Evolutionary conservation across 2,797 vertebrate genomes (phyloP), one percentile per base, ranked within the genome.

Genomic region (Melanotaenia pygmaea): DNA sequence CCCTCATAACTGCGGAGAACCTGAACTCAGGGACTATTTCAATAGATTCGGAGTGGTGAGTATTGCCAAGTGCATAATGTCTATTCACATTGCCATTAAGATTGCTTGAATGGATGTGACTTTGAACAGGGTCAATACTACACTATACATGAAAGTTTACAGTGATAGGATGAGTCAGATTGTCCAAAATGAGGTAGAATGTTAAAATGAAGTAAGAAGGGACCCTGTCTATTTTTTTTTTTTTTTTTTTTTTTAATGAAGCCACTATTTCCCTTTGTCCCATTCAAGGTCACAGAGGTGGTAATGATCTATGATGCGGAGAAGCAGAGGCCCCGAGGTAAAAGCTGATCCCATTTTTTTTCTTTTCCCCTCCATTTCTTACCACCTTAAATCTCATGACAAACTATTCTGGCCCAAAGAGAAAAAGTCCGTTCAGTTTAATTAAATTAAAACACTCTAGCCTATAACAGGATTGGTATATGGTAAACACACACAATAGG

Each of bases 271-370:
- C 85, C 87, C 92, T 91, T 95, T 95, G 90, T 93, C 86, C 87
- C 88, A 66, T 91, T 90, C 89, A 94, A 99, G 98, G 98, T 99
- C 94, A 99, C 98, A 86, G 98, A 99, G 95, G 98, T 99, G 93
- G 98, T 99, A 93, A 99, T 99, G 98, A 99, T 99, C 96, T 99
- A 99, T 95, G 98, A 99, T 78, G 97, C 97, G 70, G 98, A 99
- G 94, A 99, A 99, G 93, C 98, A 99, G 96, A 97, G 98, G 96
- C 98, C 98, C 94, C 96, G 98, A 99, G 98, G 98, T 99, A 99
- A 99, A 97, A 96, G 95, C 96, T 96, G 94, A 96, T 96, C 96
- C 94, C 84, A 93, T 95, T 95, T 94, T 94, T 94, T 92, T 77
- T 35, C 86, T 81, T 83, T 67, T 80, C 82, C 80, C 92, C 88